phyloP scores from a whole-genome alignment of 1,140 invertebrate species.

The Tetranychus cinnabarinus region DNA sequence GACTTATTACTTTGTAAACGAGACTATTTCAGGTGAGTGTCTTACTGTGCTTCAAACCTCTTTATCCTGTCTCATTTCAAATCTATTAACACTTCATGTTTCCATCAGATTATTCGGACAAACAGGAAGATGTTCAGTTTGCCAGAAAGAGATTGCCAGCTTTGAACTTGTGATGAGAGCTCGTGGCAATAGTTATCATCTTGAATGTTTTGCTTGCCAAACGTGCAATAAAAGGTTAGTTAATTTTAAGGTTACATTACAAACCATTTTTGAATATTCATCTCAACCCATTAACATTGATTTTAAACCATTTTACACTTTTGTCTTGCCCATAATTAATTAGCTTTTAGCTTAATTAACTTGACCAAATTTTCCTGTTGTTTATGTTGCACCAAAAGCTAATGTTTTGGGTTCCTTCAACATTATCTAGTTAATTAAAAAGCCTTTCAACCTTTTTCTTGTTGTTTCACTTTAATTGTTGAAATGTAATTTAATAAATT shows the following conservation, averaged over 20 bases:
- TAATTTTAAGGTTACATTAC: not conserved
- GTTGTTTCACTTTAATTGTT: no score
- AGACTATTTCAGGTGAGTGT: conserved; percentile 68
- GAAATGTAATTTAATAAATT: no score
- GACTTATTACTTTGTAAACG: conserved; percentile 75
- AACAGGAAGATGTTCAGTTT: conserved; percentile 55
- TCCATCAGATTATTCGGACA: conserved; percentile 4
- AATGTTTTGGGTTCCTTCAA: not conserved
- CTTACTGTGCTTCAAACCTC: not conserved
- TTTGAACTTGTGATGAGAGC: conserved; percentile 95
- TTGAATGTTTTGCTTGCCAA: conserved; percentile 88
- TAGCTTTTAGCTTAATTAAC: not conserved
- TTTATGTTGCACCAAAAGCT: not conserved
- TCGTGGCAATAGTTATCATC: conserved; percentile 75
- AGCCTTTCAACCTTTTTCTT: no score
- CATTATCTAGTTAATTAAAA: no score
- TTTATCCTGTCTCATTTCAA: not conserved
- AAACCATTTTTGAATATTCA: not conserved
- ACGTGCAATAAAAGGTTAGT: conserved; percentile 79
- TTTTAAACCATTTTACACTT: not conserved
- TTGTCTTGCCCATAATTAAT: not conserved
- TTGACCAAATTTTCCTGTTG: not conserved
- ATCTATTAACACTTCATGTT: not conserved
- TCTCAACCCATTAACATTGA: not conserved
- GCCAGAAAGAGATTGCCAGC: conserved; percentile 76